phyloP scores from a whole-genome alignment of 2,797 vertebrate species.

The Galago senegalensis region DNA sequence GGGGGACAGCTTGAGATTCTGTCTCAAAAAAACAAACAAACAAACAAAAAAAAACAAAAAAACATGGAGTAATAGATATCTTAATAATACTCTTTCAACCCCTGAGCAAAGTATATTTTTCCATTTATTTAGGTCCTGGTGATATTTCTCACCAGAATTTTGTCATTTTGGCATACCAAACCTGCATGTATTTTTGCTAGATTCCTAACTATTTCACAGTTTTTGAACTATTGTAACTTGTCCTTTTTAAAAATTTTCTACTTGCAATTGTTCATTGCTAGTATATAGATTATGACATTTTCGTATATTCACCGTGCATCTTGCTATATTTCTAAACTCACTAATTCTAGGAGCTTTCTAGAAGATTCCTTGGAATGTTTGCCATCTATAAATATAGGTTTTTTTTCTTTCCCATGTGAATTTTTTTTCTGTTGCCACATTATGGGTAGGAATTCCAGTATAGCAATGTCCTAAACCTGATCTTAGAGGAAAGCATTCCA shows the following conservation, averaged over 20 bases:
- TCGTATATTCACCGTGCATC: not conserved
- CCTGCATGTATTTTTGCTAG: not conserved
- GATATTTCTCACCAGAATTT: not conserved
- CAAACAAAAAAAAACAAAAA: too few relatives aligned
- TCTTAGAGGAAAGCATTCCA: not conserved
- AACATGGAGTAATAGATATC: not conserved
- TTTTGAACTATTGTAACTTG: not conserved
- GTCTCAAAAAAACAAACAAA: too few relatives aligned
- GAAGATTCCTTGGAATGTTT: not conserved
- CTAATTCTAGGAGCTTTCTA: conserved; percentile 10
- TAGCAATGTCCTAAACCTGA: not conserved
- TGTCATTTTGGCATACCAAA: not conserved
- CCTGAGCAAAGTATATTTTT: not conserved
- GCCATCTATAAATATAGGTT: not conserved
- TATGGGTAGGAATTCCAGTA: not conserved
- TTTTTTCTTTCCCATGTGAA: not conserved
- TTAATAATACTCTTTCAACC: not conserved
- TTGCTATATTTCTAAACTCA: not conserved
- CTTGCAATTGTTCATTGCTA: not conserved
- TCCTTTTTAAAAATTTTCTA: not conserved
- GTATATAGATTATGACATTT: not conserved
- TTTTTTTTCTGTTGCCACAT: not conserved
- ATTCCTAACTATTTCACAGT: not conserved
- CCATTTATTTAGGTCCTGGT: not conserved
- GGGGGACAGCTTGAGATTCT: too few relatives aligned